phyloP scores from a whole-genome alignment of 2,113 vertebrate species.

The Nanorana parkeri region DNA sequence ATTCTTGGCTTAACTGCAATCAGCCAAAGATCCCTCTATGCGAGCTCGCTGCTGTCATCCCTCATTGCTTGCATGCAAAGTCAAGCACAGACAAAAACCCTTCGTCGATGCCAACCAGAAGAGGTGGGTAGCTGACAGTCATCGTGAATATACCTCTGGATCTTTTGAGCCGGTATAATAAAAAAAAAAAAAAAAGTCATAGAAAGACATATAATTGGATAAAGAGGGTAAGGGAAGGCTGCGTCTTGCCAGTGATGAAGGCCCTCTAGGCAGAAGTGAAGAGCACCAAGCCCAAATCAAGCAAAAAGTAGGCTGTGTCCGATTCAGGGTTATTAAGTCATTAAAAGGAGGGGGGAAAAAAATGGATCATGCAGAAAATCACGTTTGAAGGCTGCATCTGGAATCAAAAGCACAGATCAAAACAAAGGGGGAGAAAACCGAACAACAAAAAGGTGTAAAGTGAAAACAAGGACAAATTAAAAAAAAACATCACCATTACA shows the following conservation, averaged over 20 bases:
- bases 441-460: too few relatives aligned
- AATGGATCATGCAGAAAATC: constrained; percentile 84
- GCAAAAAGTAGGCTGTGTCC: constrained; percentile 62
- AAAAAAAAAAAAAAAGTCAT: constrained; percentile 43
- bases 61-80: constrained; percentile 86
- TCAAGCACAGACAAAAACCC: constrained; percentile 69
- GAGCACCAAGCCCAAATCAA: constrained; percentile 64
- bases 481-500: too few relatives aligned
- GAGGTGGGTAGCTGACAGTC: constrained; percentile 29
- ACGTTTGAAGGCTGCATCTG: constrained; percentile 74
- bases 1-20: constrained; percentile 95
- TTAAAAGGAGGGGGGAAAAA: constrained; percentile 48
- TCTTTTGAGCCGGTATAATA: constrained; percentile 54
- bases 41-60: constrained; percentile 90
- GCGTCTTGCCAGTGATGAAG: constrained; percentile 50
- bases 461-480: too few relatives aligned
- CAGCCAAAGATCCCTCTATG: constrained; percentile 93
- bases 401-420: constrained; percentile 75
- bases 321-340: not conserved
- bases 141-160: constrained; percentile 57
- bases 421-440: constrained; percentile 61
- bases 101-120: constrained; percentile 67
- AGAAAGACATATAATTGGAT: not conserved
- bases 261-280: constrained; percentile 62
- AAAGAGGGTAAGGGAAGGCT: constrained; percentile 35